phyloP scores from a whole-genome alignment of 2,797 vertebrate species.

The Eulemur coronatus region DNA sequence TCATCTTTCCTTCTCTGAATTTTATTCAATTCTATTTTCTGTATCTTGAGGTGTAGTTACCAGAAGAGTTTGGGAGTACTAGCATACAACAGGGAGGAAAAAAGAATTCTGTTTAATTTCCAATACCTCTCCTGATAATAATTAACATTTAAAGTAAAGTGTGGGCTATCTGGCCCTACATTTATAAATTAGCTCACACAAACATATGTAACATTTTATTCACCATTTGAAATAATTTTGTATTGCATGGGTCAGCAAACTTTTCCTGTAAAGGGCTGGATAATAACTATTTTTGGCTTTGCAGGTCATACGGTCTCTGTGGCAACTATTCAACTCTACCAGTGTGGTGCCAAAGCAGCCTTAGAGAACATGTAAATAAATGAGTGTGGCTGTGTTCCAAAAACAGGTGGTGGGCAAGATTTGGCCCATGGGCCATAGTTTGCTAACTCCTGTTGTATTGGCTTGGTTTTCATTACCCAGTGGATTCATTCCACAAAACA shows the following conservation, averaged over 20 bases:
- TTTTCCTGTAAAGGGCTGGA: background rate
- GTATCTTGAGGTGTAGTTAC: background rate
- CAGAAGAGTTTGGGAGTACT: background rate
- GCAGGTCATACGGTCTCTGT: background rate
- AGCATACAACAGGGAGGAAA: background rate
- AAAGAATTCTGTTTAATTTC: conserved; percentile 21
- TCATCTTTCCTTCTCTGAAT: background rate
- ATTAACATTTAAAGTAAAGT: conserved; percentile 9
- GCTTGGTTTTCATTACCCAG: conserved; percentile 37
- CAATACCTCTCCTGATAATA: background rate
- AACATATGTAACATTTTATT: background rate
- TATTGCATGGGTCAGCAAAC: background rate
- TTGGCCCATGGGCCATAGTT: background rate
- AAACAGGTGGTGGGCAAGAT: background rate
- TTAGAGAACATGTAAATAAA: conserved; percentile 19
- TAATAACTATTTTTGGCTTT: conserved; percentile 33
- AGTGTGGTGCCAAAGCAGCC: background rate
- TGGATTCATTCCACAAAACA: conserved; percentile 35
- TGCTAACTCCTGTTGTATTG: background rate
- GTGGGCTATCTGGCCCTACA: background rate
- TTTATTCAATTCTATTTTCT: background rate
- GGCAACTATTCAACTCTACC: background rate
- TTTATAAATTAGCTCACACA: conserved; percentile 29
- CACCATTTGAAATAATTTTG: background rate
- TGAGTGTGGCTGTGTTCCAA: background rate